Evolutionary conservation across 2,797 vertebrate genomes (phyloP), one percentile per base, ranked within the genome.

Genomic region (Cetoscarus ocellatus): DNA sequence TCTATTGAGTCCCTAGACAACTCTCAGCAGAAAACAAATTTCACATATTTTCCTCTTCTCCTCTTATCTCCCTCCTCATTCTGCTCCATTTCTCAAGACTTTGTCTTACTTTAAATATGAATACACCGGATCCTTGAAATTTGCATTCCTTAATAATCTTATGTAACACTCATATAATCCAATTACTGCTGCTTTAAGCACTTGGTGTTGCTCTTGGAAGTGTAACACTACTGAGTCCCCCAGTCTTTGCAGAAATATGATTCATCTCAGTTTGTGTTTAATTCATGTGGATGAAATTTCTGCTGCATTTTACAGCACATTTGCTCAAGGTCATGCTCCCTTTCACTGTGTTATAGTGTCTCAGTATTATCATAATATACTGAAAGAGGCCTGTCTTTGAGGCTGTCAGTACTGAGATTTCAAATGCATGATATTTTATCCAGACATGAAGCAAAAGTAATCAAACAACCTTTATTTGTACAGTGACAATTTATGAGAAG

Each of bases 21-120:
- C 18, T 70, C 44, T 47, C 56, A 44, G 35, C 54, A 60, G 80
- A 72, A 81, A 71, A 73, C 55, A 40, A 75, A 73, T 75, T 67
- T 45, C 67, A 17, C n/a, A 12, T 42, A 58, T 61, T 4, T 45
- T 27, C 70, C 38, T 56, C 39, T 49, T 67, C 17, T 60, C 4
- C 47, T 63, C 39, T 64, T 59, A 36, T 47, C 49, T 61, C n/a
- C 34, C 6, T 67, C 61, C 44, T 40, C 7, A 1, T 38, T 3
- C 1, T 48, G 3, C 59, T 67, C 12, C 40, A 15, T 50, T 49
- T 59, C 13, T 43, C 10, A 34, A 36, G 40, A 27, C 34, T 49
- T 53, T 70, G 7, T 62, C 43, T 51, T 35, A 43, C 36, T 40
- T 69, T 14, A 3, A 36, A 56, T 55, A 43, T 17, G 54, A 71